Base-by-base conservation (phyloP, 2,888 invertebrate species). In the Isoperla grammatica region DNA sequence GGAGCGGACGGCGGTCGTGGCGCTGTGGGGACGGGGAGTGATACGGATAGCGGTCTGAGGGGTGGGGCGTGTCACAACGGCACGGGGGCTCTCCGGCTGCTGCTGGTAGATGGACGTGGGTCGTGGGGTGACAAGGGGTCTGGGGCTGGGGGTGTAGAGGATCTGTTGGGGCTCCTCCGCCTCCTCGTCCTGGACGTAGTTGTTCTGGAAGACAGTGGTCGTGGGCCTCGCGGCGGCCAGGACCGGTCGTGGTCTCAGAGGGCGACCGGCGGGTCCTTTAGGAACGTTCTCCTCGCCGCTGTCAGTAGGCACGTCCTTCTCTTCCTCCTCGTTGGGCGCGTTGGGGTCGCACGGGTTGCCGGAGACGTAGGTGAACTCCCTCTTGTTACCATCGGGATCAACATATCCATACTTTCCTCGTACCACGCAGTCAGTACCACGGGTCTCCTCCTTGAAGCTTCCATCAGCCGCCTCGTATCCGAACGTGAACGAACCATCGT, bases 291-390 rank as follows among this genome's bases (percentile, higher is more conserved):
- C 85, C 61, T 83, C 81, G 61, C 76, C 76, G 61, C 62, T 67
- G 35, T 76, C 76, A 12, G 75, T 73, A 60, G 80, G 72, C 59
- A 81, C 82, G 1, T 76, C 79, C 46, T 75, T 70, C 15, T 77
- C 76, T 15, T 87, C 85, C 11, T 84, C 84, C 15, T 85, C 83
- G 64, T 85, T 82, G 0, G 85, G 85, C n/a, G 86, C 86, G 74
- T 89, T 90, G 6, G 90, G 90, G 70, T 90, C 90, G 71, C 90
- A 90, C 0, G 90, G 89, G 72, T 90, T 90, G 17, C 90, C 90
- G 20, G 88, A 88, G 0, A 90, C 90, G 74, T 91, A 91, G 4
- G 88, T 88, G 75, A 91, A 90, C 73, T 91, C 90, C 65, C 90
- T 76, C 70, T 88, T 88, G 76, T 90, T 88, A 66, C 91, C 91